Evolutionary conservation across 2,113 vertebrate genomes (phyloP), one percentile per base, ranked within the genome.

Genomic region (Melierax canorus): DNA sequence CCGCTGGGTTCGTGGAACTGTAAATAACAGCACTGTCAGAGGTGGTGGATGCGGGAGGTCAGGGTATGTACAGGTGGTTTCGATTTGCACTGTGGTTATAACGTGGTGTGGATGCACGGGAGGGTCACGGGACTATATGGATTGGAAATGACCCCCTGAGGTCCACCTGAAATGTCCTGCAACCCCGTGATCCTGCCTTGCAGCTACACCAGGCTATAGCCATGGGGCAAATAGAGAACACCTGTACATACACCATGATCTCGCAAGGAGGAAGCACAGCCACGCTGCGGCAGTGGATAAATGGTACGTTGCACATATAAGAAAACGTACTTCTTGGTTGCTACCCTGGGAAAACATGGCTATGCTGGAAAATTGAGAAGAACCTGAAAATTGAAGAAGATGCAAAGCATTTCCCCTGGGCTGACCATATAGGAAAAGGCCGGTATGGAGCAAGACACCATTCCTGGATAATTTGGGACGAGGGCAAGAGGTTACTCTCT

Each of bases 1-100:
- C 11, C 0, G 0, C 7, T 63, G 43, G 11, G 15, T 20, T 62
- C n/a, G 4, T 24, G 7, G 26, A 9, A 5, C 23, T 72, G n/a
- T 23, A 36, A n/a, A 17, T 6, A 21, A 30, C 26, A 56, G 22
- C 51, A 14, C 17, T 26, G 26, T 36, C 15, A 5, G 21, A 39
- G 14, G 24, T 24, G 17, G 17, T 27, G 32, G 38, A 12, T 45
- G 46, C 26, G 46, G 50, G 30, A 77, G 18, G 9, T 58, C 34
- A 4, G 5, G 1, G 36, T 29, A 7, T 4, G 10, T 30, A 43
- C 11, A 50, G 26, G 8, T 48, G 24, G 6, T 26, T 86, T 45
- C 1, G 1, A 4, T 53, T 71, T 71, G 10, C 20, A 16, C 18
- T 34, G 23, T 29, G 62, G 10, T 53, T 26, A 17, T n/a, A 11